Percentiles rank a stretch among this genome's conserved stretches.
phyloP scores from a whole-genome alignment of 2,888 invertebrate genomes.

The Scrobipalpa costella region DNA sequence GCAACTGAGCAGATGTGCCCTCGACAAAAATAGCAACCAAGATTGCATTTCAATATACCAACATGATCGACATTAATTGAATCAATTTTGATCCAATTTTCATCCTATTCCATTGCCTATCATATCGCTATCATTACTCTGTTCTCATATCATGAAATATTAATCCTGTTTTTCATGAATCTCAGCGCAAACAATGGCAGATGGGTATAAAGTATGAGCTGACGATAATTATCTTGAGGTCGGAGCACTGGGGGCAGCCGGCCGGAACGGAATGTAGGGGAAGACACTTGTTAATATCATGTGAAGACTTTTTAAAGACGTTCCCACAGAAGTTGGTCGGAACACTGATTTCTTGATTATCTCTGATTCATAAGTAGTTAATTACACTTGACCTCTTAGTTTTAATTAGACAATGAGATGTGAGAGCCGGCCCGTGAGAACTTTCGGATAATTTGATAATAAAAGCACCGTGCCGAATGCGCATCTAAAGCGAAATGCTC shows the following conservation, averaged over 20 bases:
- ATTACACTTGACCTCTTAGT: constrained; percentile 67
- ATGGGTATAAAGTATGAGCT: constrained; percentile 59
- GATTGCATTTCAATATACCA: not conserved
- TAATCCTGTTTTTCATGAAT: constrained; percentile 59
- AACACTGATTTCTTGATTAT: constrained; percentile 74
- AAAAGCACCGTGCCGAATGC: constrained; percentile 16
- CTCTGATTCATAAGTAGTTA: constrained; percentile 75
- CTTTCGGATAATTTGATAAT: constrained; percentile 35
- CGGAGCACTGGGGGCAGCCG: constrained; percentile 61
- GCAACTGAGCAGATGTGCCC: not conserved
- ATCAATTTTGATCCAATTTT: constrained; percentile 39
- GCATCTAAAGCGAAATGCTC: constrained; percentile 26
- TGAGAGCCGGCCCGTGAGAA: constrained; percentile 48
- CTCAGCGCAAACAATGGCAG: constrained; percentile 70
- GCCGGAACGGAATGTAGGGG: constrained; percentile 76
- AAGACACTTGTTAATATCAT: constrained; percentile 72
- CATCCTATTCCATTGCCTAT: not conserved
- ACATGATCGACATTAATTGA: constrained; percentile 39
- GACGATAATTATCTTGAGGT: constrained; percentile 76
- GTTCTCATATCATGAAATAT: constrained; percentile 54
- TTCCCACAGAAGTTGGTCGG: constrained; percentile 66
- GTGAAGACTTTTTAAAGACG: constrained; percentile 78
- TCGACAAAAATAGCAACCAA: not conserved
- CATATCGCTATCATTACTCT: not conserved
- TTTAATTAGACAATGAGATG: constrained; percentile 67